Evolutionary conservation across 2,888 invertebrate genomes (phyloP).

Genomic region (Acronicta leporina): DNA sequence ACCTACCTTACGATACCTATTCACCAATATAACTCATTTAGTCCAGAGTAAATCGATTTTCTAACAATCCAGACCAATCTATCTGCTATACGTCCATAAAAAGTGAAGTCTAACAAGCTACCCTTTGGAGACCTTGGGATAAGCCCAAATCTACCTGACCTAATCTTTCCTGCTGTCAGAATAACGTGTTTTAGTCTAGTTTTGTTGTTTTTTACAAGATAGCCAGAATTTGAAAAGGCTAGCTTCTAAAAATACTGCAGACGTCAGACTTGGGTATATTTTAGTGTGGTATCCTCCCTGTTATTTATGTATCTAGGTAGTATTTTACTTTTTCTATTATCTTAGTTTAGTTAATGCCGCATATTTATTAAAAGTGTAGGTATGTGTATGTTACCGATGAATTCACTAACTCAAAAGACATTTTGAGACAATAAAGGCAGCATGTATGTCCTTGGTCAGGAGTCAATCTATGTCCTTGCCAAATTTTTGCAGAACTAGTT

Average conservation of each 20-base stretch:
- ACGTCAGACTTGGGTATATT: conserved; percentile 25
- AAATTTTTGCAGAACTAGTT: too few relatives aligned
- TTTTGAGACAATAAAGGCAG: too few relatives aligned
- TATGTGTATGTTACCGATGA: too few relatives aligned
- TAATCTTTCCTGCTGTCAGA: conserved; percentile 43
- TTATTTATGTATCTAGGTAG: conserved; percentile 5
- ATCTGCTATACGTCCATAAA: conserved; percentile 12
- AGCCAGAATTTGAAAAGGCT: conserved; percentile 32
- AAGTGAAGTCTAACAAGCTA: conserved; percentile 5
- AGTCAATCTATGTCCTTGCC: too few relatives aligned
- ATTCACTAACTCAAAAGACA: too few relatives aligned
- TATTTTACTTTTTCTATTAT: not conserved
- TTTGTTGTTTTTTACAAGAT: conserved; percentile 27
- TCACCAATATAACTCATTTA: conserved; percentile 36
- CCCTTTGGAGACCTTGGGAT: conserved; percentile 39
- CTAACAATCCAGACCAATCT: conserved; percentile 23
- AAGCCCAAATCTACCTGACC: conserved; percentile 45
- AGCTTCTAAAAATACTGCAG: conserved; percentile 27
- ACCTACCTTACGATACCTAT: conserved; percentile 1
- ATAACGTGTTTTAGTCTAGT: conserved; percentile 28
- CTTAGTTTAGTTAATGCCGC: too few relatives aligned
- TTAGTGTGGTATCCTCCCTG: not conserved
- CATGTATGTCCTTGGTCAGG: too few relatives aligned
- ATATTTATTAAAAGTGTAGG: too few relatives aligned
- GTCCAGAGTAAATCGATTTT: conserved; percentile 44